phyloP scores from a whole-genome alignment of 2,113 vertebrate genomes.

The Equus przewalskii region DNA sequence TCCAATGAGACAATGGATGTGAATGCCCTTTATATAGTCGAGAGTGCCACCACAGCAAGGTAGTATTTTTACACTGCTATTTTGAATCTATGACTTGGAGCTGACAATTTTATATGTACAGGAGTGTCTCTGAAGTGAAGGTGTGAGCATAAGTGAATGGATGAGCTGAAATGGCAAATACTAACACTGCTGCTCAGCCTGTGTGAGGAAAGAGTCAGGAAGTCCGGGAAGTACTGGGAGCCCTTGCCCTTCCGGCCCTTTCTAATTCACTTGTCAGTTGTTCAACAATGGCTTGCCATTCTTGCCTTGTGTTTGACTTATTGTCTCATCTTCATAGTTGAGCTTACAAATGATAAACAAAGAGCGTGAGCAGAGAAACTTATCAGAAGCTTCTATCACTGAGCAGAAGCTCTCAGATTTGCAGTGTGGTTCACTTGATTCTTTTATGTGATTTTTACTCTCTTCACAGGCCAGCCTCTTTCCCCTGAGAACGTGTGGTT shows the following conservation, averaged over 20 bases:
- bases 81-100: conserved; percentile 32
- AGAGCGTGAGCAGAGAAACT: conserved; percentile 53
- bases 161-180: neutral
- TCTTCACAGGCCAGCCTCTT: conserved; percentile 77
- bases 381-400: conserved; percentile 78
- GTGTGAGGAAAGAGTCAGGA: neutral
- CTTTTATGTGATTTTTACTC: conserved; percentile 82
- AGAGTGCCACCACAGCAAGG: neutral
- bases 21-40: neutral
- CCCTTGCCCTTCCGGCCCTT: neutral
- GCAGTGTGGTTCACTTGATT: conserved; percentile 77
- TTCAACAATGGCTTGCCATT: neutral
- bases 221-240: neutral
- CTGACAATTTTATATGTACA: neutral
- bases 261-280: neutral
- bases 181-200: neutral
- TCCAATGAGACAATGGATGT: neutral
- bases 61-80: neutral
- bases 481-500: conserved; percentile 76
- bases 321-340: conserved; percentile 59
- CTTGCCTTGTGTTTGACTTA: conserved; percentile 66
- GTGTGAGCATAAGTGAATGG: neutral
- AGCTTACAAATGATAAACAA: conserved; percentile 70
- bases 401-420: conserved; percentile 76
- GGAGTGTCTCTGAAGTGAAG: neutral